Percentiles rank a stretch among this genome's conserved stretches.
Evolutionary conservation across 2,888 invertebrate species (phyloP).

Genomic region (Schizaphis graminum): DNA sequence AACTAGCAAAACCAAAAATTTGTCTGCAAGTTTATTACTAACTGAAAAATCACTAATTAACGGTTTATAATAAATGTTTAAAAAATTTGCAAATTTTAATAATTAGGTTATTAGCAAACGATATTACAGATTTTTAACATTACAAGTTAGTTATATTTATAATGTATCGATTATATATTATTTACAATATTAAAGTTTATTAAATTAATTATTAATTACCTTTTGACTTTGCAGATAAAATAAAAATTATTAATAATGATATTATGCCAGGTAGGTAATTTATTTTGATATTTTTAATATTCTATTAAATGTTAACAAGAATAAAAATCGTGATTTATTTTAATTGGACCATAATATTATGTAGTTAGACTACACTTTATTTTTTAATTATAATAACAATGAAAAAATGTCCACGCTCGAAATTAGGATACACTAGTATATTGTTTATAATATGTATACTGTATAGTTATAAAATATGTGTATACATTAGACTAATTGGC

Average conservation of each 20-base stretch:
- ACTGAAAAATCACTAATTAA: background rate
- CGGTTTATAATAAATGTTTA: background rate
- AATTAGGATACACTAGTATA: background rate
- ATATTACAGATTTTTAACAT: too few species aligned
- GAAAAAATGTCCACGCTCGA: background rate
- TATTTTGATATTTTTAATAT: background rate
- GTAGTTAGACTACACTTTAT: background rate
- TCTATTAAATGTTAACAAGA: background rate
- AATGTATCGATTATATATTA: too few species aligned
- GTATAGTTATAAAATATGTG: background rate
- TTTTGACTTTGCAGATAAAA: background rate
- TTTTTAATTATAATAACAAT: background rate
- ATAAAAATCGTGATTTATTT: slow-evolving; percentile 6
- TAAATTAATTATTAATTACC: background rate
- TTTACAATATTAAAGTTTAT: too few species aligned
- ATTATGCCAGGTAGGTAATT: background rate
- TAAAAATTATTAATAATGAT: background rate
- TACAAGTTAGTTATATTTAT: too few species aligned
- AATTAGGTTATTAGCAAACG: too few species aligned
- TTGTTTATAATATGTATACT: background rate
- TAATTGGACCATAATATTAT: background rate
- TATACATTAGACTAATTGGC: background rate
- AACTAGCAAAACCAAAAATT: background rate
- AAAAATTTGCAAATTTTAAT: too few species aligned
- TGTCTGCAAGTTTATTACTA: background rate